A percentile compares a stretch with the other conserved stretches of the same genome.
phyloP scores from a whole-genome alignment of 1,140 invertebrate genomes.

The Drosophila bocqueti region DNA sequence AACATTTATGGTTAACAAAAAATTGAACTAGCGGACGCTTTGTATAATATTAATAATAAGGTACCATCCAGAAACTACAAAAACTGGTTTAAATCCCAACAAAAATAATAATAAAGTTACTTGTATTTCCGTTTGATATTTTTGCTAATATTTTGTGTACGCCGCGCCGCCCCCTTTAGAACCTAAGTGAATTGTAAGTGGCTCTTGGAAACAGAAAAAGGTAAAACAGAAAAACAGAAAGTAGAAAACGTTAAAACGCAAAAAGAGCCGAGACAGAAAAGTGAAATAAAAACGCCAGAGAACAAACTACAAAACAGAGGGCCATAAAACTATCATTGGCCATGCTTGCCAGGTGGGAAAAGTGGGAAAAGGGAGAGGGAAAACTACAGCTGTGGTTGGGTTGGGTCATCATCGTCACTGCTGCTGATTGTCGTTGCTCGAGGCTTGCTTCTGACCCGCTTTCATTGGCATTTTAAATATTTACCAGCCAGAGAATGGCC shows the following conservation, averaged over 20 bases:
- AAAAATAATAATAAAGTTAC: neutral
- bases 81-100: conserved; percentile 1
- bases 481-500: conserved; percentile 43
- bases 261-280: conserved; percentile 30
- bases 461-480: conserved; percentile 71
- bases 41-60: conserved; percentile 6
- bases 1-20: conserved; percentile 16
- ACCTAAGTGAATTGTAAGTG: conserved; percentile 38
- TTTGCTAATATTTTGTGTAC: conserved; percentile 39
- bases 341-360: conserved; percentile 29
- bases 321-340: conserved; percentile 40
- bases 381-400: neutral
- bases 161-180: conserved; percentile 23
- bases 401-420: conserved; percentile 40
- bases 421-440: conserved; percentile 1
- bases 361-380: neutral
- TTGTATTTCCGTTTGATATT: conserved; percentile 36
- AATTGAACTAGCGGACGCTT: conserved; percentile 10
- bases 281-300: conserved; percentile 43
- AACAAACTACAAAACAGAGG: conserved; percentile 28
- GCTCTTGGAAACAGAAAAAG: conserved; percentile 8
- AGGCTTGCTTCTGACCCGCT: conserved; percentile 16
- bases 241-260: conserved; percentile 4
- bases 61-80: conserved; percentile 1
- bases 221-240: conserved; percentile 4